A percentile compares a stretch with the other conserved stretches of the same genome.
Conservation (phyloP, 2,113 vertebrate genomes). For the Gadus macrocephalus region DNA sequence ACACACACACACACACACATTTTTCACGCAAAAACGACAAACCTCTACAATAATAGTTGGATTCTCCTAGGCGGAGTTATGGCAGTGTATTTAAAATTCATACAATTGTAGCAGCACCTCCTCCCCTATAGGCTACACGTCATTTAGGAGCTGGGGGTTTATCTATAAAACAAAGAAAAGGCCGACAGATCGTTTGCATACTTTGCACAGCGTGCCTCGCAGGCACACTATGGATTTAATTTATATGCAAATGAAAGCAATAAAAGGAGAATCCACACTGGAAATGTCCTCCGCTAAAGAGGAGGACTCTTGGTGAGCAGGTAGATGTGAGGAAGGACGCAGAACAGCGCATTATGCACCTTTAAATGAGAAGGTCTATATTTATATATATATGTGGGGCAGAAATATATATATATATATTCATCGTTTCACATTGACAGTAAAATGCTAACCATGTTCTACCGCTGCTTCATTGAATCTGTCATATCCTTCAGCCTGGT, state of each 20-base stretch:
- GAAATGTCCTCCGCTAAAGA: conserved; percentile 82
- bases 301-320: conserved; percentile 20
- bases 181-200: conserved; percentile 78
- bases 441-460: too few species aligned
- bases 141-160: conserved; percentile 73
- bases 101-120: conserved; percentile 79
- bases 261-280: conserved; percentile 90
- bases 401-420: too few species aligned
- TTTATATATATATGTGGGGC: too few species aligned
- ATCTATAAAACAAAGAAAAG: conserved; percentile 92
- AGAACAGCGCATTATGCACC: conserved; percentile 56
- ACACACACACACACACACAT: too few species aligned
- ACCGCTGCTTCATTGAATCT: too few species aligned
- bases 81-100: conserved; percentile 82
- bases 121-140: conserved; percentile 41
- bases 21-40: too few species aligned
- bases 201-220: conserved; percentile 88
- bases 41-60: conserved; percentile 29
- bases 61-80: conserved; percentile 53
- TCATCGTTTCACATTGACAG: too few species aligned
- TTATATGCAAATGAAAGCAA: conserved; percentile 99
- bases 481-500: too few species aligned
- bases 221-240: conserved; percentile 99
- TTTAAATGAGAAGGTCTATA: conserved; percentile 23
- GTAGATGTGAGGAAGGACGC: background rate